Percentiles rank a stretch among this genome's conserved stretches.
These are phyloP conservation scores for Onychomys torridus DNA, from an alignment of 2,797 vertebrate species.

Conservation along the genomic window DNA sequence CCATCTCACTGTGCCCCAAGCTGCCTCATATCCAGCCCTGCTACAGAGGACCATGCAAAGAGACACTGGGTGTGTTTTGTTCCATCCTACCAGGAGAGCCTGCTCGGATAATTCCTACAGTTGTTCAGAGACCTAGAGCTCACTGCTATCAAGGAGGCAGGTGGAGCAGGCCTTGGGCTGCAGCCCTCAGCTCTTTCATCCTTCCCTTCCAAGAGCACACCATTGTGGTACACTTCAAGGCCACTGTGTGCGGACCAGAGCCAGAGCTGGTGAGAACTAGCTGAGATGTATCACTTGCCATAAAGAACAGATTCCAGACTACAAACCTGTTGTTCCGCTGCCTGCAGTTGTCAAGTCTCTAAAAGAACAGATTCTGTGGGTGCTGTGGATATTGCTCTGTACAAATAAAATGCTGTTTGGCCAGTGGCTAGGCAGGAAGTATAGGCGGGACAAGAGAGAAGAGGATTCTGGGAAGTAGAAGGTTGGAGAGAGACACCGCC, in stretches of 20 bases:
- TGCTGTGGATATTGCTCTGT: too few species aligned
- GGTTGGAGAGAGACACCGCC: too few species aligned
- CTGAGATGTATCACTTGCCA: not conserved
- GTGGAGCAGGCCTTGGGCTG: not conserved
- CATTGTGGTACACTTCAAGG: not conserved
- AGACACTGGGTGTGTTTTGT: not conserved
- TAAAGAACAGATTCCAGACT: not conserved
- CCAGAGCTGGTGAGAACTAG: not conserved
- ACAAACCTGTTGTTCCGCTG: too few species aligned
- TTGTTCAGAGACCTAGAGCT: not conserved
- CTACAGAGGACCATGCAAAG: too few species aligned
- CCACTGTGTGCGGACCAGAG: too few species aligned
- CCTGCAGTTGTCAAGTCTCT: not conserved
- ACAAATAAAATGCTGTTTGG: too few species aligned
- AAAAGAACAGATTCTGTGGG: not conserved
- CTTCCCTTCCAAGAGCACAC: not conserved
- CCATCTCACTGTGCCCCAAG: not conserved
- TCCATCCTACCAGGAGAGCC: not conserved
- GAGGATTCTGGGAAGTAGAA: too few species aligned
- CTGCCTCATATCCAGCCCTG: not conserved
- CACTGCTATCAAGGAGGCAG: too few species aligned
- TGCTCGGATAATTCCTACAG: not conserved
- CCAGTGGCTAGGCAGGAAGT: too few species aligned
- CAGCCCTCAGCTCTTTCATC: not conserved
- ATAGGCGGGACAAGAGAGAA: too few species aligned